phyloP scores from a whole-genome alignment of 2,888 invertebrate genomes.

The Morpho achilles region DNA sequence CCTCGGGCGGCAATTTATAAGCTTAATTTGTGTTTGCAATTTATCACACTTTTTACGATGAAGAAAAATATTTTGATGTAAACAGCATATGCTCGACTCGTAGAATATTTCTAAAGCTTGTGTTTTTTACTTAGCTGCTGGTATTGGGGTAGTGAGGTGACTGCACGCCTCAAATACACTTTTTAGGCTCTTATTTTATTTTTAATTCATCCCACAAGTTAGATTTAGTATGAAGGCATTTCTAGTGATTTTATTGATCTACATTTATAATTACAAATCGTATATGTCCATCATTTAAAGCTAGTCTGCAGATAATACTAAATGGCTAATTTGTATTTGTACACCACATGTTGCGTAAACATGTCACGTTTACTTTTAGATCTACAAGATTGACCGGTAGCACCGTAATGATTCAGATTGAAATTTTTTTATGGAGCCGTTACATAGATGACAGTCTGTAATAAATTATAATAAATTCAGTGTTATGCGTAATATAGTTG shows the following conservation, averaged over 20 bases:
- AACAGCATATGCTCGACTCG: too few relatives aligned
- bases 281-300: constrained; percentile 43
- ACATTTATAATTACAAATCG: constrained; percentile 41
- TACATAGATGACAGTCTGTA: constrained; percentile 30
- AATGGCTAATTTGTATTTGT: constrained; percentile 68
- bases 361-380: constrained; percentile 45
- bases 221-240: background rate
- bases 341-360: constrained; percentile 59
- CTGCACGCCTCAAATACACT: too few relatives aligned
- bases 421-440: constrained; percentile 31
- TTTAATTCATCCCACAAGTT: too few relatives aligned
- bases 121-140: too few relatives aligned
- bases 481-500: constrained; percentile 19
- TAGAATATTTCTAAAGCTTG: too few relatives aligned
- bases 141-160: too few relatives aligned
- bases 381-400: constrained; percentile 47
- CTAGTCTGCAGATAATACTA: constrained; percentile 59
- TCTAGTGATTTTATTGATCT: constrained; percentile 20
- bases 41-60: too few relatives aligned
- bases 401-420: constrained; percentile 43
- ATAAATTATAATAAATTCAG: constrained; percentile 21
- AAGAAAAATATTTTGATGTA: too few relatives aligned
- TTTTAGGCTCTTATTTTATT: too few relatives aligned
- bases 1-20: too few relatives aligned
- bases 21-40: too few relatives aligned